A percentile compares a stretch with the other conserved stretches of the same genome.
phyloP scores from a whole-genome alignment of 2,888 invertebrate species.

The Argynnis bischoffii region DNA sequence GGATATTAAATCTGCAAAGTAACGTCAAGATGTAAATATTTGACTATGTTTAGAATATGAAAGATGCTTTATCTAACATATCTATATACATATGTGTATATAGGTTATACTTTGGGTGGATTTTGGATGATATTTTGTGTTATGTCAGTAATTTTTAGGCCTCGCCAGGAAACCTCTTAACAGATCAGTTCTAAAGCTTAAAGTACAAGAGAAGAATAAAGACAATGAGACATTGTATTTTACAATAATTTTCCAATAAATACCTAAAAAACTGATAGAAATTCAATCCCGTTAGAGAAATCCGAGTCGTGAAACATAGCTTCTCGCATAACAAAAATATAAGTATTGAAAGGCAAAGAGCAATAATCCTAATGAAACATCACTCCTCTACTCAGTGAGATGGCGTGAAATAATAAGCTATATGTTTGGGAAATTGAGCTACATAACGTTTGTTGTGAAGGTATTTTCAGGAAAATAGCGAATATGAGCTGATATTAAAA shows the following conservation, averaged over 20 bases:
- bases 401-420: conserved; percentile 15
- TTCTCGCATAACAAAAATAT: conserved; percentile 6
- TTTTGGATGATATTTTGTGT: too few species aligned
- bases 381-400: conserved; percentile 10
- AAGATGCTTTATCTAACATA: too few species aligned
- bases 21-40: too few species aligned
- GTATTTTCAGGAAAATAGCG: neutral
- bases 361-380: conserved; percentile 23
- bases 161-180: too few species aligned
- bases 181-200: too few species aligned
- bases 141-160: too few species aligned
- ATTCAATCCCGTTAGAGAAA: conserved; percentile 13
- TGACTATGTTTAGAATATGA: too few species aligned
- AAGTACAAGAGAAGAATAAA: too few species aligned
- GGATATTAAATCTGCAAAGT: too few species aligned
- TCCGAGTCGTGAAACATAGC: conserved; percentile 4
- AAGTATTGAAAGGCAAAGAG: conserved; percentile 12
- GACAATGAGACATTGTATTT: neutral
- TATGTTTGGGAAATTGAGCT: conserved; percentile 2
- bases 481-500: neutral
- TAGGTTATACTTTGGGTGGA: too few species aligned
- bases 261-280: neutral
- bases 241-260: neutral
- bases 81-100: too few species aligned
- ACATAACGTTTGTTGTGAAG: neutral